Evolutionary conservation across 2,113 vertebrate genomes (phyloP), one percentile per base, ranked within the genome.

Genomic region (Dipodomys stephensi): DNA sequence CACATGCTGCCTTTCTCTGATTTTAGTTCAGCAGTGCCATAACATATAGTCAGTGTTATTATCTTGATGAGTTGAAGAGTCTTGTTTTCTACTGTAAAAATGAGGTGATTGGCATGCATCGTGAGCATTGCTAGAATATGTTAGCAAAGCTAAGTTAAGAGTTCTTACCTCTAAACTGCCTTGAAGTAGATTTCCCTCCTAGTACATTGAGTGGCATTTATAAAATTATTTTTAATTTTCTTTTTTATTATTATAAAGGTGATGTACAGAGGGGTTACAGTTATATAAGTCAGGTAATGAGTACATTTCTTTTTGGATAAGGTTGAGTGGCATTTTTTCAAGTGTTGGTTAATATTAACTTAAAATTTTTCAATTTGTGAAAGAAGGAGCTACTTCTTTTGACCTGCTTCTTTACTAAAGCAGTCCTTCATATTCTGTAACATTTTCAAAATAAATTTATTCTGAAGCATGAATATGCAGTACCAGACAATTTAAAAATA

Each of bases 271-370:
- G 39, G 39, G 39, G 39, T 39, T 39, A 39, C 39, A 39, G 39
- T 39, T 39, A 39, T 39, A 6, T 39, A 39, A 39, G 39, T 39
- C 39, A 39, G 39, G 39, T 39, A 39, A 39, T 39, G 39, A 39
- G 39, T 39, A 39, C 39, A 39, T 39, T 39, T 39, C 39, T 39
- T 39, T 39, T 39, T 39, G 39, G 39, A 39, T 39, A 39, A 39
- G 39, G 39, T 39, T 39, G 39, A 39, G 39, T 39, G 39, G 39
- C 39, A 39, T 39, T 39, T 39, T 94, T 95, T 93, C 86, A 78
- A 96, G 74, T 89, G 72, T 44, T 87, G 79, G 76, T 95, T 95
- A 95, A 95, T 96, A 96, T 88, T 94, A 93, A 96, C 83, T 95
- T 94, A 78, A 91, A 96, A 94, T 95, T 69, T 93, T 95, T 44